Evolutionary conservation across 2,113 vertebrate genomes (phyloP).

Genomic region (Gallinago media): DNA sequence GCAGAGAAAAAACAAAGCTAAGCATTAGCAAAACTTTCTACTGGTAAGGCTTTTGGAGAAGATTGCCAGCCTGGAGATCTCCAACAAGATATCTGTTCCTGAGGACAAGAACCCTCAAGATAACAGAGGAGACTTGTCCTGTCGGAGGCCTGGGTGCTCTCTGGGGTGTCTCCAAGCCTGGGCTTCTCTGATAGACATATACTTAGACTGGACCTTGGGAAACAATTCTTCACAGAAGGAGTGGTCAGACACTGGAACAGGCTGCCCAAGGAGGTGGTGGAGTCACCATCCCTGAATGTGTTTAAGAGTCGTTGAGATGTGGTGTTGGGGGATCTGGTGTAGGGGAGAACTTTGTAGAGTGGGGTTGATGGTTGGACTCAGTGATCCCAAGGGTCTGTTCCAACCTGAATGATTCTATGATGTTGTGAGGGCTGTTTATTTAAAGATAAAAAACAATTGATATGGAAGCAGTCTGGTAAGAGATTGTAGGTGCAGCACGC

Average conservation of each 20-base stretch:
- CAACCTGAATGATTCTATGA: neutral
- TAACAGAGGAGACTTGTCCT: neutral
- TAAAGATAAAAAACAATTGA: neutral
- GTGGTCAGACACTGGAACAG: no score
- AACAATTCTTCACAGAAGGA: no score
- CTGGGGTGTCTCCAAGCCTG: neutral
- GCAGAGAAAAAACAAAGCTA: neutral
- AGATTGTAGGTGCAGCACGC: neutral
- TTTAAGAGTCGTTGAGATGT: no score
- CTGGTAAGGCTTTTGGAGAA: neutral
- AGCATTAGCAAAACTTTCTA: neutral
- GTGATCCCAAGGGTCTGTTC: no score
- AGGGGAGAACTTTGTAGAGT: no score
- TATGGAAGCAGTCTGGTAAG: neutral
- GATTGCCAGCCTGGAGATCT: neutral
- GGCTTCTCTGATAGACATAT: neutral
- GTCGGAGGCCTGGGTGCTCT: neutral
- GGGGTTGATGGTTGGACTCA: no score
- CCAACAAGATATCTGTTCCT: neutral
- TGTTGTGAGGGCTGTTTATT: neutral
- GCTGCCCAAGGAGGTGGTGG: no score
- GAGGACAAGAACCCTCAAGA: neutral
- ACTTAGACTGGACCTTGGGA: no score
- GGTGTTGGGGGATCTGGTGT: no score
- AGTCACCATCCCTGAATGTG: no score